phyloP scores from a whole-genome alignment of 2,113 vertebrate species.

The Haplochromis vanheusdeni region DNA sequence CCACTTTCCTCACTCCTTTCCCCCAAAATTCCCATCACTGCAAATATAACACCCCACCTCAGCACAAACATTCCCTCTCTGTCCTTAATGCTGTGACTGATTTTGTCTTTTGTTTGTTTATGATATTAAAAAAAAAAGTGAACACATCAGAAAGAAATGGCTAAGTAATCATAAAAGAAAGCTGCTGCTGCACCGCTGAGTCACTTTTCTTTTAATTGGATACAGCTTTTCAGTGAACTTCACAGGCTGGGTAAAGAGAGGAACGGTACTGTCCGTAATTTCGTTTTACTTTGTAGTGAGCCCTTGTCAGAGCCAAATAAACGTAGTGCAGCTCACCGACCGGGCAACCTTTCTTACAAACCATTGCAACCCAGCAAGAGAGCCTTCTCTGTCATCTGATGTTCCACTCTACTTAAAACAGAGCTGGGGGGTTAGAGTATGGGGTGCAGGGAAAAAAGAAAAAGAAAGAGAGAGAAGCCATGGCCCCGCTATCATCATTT shows the following conservation, averaged over 20 bases:
- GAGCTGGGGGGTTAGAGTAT: conserved; percentile 62
- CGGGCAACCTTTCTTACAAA: conserved; percentile 50
- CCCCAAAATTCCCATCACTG: conserved; percentile 28
- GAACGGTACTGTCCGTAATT: conserved; percentile 46
- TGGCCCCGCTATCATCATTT: conserved; percentile 73
- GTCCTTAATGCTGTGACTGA: conserved; percentile 20
- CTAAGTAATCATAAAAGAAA: conserved; percentile 48
- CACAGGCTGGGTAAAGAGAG: conserved; percentile 7
- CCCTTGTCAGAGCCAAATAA: conserved; percentile 54
- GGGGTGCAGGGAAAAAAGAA: conserved; percentile 22
- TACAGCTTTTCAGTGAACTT: conserved; percentile 48
- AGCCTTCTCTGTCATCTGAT: conserved; percentile 82
- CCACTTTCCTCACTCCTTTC: conserved; percentile 36
- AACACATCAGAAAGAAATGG: conserved; percentile 30
- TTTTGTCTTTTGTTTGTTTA: conserved; percentile 50
- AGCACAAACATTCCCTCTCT: conserved; percentile 8
- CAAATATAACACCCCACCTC: conserved; percentile 13
- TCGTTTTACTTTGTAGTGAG: conserved; percentile 60
- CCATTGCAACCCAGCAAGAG: conserved; percentile 46
- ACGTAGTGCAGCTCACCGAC: conserved; percentile 37
- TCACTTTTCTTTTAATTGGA: conserved; percentile 58
- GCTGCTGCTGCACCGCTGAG: conserved; percentile 29
- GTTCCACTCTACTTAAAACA: conserved; percentile 78
- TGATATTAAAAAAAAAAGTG: conserved; percentile 10
- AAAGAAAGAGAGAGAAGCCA: conserved; percentile 50